These are phyloP conservation scores for Nestor notabilis DNA, from an alignment of 2,113 vertebrate genomes.

Conservation along the genomic window DNA sequence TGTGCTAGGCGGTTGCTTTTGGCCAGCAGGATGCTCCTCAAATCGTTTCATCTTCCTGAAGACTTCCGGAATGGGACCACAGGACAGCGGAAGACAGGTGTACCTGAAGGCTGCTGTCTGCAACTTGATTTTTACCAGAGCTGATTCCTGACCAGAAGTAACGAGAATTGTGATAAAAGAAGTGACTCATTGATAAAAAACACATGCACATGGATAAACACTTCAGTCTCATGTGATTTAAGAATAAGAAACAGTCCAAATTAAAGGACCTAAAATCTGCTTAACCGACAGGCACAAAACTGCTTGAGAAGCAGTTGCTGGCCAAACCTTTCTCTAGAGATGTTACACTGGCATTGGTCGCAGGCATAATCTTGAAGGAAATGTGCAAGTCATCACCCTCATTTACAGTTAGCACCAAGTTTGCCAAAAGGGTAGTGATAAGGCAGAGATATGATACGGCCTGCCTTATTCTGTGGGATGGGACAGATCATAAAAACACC, in stretches of 20 bases:
- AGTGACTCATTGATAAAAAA: background rate
- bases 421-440: background rate
- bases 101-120: background rate
- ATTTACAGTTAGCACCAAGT: background rate
- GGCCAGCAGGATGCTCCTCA: background rate
- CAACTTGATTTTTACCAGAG: background rate
- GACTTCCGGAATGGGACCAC: background rate
- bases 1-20: background rate
- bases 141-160: background rate
- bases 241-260: background rate
- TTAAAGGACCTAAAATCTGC: background rate
- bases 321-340: background rate
- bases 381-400: background rate
- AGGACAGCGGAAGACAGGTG: background rate
- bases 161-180: background rate
- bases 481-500: background rate
- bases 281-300: background rate
- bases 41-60: background rate
- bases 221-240: background rate
- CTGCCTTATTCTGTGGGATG: background rate
- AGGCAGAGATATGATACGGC: accelerated
- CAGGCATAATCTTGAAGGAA: background rate
- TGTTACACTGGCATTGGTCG: background rate
- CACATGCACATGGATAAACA: background rate
- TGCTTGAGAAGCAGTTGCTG: background rate